phyloP scores from a whole-genome alignment of 2,797 vertebrate species.

The Dallia pectoralis region DNA sequence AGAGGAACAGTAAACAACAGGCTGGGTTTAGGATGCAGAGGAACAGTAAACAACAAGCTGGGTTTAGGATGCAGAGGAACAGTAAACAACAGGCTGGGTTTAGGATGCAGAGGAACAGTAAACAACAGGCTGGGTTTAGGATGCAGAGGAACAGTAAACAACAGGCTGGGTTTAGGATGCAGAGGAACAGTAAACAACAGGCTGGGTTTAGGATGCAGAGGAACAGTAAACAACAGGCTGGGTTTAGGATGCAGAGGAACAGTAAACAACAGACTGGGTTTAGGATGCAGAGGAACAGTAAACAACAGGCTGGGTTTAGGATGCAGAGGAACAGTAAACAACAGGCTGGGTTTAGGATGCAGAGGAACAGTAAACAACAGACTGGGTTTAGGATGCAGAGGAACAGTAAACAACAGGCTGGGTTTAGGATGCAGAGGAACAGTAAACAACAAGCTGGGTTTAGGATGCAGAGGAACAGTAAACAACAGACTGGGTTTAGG shows the following conservation, averaged over 20 bases:
- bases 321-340: slow-evolving; percentile 71
- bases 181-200: slow-evolving; percentile 71
- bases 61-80: slow-evolving; percentile 37
- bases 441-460: slow-evolving; percentile 65
- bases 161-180: not conserved
- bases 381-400: not conserved
- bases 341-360: not conserved
- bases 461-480: slow-evolving; percentile 71
- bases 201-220: not conserved
- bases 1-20: slow-evolving; percentile 71
- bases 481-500: not conserved
- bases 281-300: slow-evolving; percentile 71
- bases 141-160: slow-evolving; percentile 71
- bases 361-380: slow-evolving; percentile 71
- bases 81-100: slow-evolving; percentile 65
- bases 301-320: not conserved
- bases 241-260: slow-evolving; percentile 37
- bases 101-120: slow-evolving; percentile 71
- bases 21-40: not conserved
- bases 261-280: slow-evolving; percentile 65
- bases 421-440: slow-evolving; percentile 37
- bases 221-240: slow-evolving; percentile 71
- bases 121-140: not conserved
- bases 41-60: slow-evolving; percentile 71
- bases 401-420: slow-evolving; percentile 71